These are phyloP conservation scores for Aphaenogaster ashmeadi DNA, from an alignment of 1,140 invertebrate species.

Conservation along the genomic window DNA sequence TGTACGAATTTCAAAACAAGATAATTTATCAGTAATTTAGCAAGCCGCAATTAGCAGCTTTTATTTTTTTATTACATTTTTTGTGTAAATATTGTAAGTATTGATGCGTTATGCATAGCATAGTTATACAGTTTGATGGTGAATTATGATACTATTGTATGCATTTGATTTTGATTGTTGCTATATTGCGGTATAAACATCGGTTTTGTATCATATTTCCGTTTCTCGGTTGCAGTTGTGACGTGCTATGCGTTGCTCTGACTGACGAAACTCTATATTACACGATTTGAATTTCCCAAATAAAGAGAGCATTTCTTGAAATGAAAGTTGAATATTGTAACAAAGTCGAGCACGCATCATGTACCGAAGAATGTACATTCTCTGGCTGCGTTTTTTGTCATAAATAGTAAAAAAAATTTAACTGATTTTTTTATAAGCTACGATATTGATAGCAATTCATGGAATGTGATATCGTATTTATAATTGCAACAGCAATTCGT, in stretches of 20 bases:
- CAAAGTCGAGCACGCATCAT: background rate
- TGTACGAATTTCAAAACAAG: background rate
- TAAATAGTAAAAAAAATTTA: background rate
- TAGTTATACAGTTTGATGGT: background rate
- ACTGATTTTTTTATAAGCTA: background rate
- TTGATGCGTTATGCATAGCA: background rate
- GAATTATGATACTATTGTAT: background rate
- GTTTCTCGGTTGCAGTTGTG: constrained; percentile 13
- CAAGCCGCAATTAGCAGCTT: background rate
- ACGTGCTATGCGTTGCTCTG: background rate
- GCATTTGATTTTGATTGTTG: constrained; percentile 46
- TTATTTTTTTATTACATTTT: background rate
- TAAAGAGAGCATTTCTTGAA: background rate
- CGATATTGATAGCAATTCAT: background rate
- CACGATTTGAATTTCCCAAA: constrained; percentile 16
- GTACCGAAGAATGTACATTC: background rate
- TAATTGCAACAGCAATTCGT: background rate
- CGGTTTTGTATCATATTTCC: constrained; percentile 45
- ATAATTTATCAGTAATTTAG: background rate
- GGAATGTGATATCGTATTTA: background rate
- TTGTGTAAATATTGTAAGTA: background rate
- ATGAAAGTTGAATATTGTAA: background rate
- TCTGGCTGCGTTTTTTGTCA: background rate
- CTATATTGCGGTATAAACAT: constrained; percentile 16
- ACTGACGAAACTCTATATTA: background rate